Evolutionary conservation across 2,797 vertebrate species (phyloP), one percentile per base, ranked within the genome.

Genomic region (Meriones psammophilus): DNA sequence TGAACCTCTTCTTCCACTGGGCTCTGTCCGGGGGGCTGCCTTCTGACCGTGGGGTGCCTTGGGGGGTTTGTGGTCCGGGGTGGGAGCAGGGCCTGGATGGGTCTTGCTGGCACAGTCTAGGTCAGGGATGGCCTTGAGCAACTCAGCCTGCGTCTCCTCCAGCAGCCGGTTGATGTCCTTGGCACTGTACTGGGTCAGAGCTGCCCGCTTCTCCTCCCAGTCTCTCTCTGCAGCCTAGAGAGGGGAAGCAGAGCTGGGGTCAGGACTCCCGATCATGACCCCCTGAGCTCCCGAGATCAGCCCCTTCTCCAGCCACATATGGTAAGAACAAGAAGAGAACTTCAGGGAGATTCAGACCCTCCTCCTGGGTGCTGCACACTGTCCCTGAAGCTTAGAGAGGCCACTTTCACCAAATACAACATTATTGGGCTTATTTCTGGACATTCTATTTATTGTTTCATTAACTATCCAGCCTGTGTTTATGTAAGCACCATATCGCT

Each of bases 81-180:
- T 99, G 77, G 99, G 98, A 24, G 98, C 97, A 0, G 98, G 97
- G 93, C 74, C 39, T 64, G 98, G 98, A 93, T 99, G 99, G 98
- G 99, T 99, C 98, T 99, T 99, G 98, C 99, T 99, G 0, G 99
- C 99, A 88, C 99, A 99, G 94, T 99, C 99, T 98, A 99, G 98
- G 98, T 99, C 99, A 0, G 99, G 99, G 93, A 99, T 99, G 95
- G 99, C 99, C 98, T 99, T 99, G 99, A 99, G 99, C 58, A 99
- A 98, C 98, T 99, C 99, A 0, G 99, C 99, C 97, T 99, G 99
- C 0, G 99, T 99, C 98, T 99, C 99, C 97, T 99, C 99, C 98
- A 99, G 99, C 14, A 99, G 99, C 39, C 99, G 99, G 98, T 99
- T 99, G 98, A 99, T 99, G 98, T 99, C 99, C 98, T 99, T 99